A percentile compares a stretch with the other conserved stretches of the same genome.
phyloP scores from a whole-genome alignment of 2,888 invertebrate species.

The Diplolepis rosae region DNA sequence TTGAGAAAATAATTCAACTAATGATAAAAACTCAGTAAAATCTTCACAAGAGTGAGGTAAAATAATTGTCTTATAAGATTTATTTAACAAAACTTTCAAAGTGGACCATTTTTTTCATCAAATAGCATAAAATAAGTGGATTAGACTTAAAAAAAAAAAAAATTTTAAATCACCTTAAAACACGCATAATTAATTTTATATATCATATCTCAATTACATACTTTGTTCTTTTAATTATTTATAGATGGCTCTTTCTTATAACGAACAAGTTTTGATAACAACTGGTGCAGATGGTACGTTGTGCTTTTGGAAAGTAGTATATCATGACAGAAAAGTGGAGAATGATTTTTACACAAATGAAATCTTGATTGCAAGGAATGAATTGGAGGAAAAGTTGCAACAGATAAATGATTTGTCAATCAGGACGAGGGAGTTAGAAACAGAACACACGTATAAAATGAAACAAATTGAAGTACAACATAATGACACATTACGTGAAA shows the following conservation, averaged over 20 bases:
- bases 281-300: conserved; percentile 86
- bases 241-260: conserved; percentile 82
- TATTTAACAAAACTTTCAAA: not conserved
- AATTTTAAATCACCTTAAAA: not conserved
- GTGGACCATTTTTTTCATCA: no score
- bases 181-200: no score
- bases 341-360: conserved; percentile 87
- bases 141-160: no score
- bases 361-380: conserved; percentile 85
- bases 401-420: conserved; percentile 80
- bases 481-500: conserved; percentile 86
- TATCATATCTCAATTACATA: no score
- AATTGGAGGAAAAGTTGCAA: conserved; percentile 86
- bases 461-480: conserved; percentile 86
- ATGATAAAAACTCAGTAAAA: no score
- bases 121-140: no score
- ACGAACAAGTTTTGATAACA: conserved; percentile 85
- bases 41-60: no score
- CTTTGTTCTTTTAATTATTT: conserved; percentile 32
- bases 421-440: conserved; percentile 88
- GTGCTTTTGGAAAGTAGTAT: conserved; percentile 88
- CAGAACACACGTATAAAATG: conserved; percentile 90
- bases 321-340: conserved; percentile 81
- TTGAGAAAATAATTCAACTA: no score
- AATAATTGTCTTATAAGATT: not conserved